Base-by-base conservation (phyloP, 37 sponge, comb jelly and placozoan genomes). In the Hormiphora californensis region DNA sequence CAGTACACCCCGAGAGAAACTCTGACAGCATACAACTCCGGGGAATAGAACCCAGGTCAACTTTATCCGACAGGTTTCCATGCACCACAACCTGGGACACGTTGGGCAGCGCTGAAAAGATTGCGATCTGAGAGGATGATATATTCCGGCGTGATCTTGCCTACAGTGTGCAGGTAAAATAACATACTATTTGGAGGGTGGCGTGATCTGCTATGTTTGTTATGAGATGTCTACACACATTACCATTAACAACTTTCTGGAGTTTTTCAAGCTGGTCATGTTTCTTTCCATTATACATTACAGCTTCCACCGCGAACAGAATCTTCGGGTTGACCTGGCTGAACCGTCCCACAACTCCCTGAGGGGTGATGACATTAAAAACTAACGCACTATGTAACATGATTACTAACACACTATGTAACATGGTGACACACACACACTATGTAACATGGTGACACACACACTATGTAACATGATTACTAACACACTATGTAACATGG, bases 261-360 rank as follows among this genome's bases (percentile, higher is more conserved):
- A 98, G 89, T 69, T 94, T 98, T 21, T 91, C 89, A 86, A 93
- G 21, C 59, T 98, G 95, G 49, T 87, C 57, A 44, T 92, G 92
- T 0, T 37, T 36, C 87, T 92, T 93, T 32, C 63, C 87, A 86
- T 98, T 98, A 86, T 98, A 98, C 69, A 91, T 61, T 27, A 98
- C 99, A 39, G 94, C 99, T 68, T 98, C 94, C 53, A 98, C 99
- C 32, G 99, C 94, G 89, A 98, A 98, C 44, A 98, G 88, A 28
- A 98, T 89, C 86, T 93, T 98, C 0, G 99, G 99, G 51, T 90
- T 90, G 51, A 98, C 91, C 88, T 98, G 99, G 0, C 86, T 43
- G 78, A 98, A 94, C 53, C 99, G 49, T 53, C 90, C 95, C 87
- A 98, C 85, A 19, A 98, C 99, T 9, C 94, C 99, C 94, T 96